phyloP scores from a whole-genome alignment of 2,888 invertebrate species.

The Sphaerophoria taeniata region DNA sequence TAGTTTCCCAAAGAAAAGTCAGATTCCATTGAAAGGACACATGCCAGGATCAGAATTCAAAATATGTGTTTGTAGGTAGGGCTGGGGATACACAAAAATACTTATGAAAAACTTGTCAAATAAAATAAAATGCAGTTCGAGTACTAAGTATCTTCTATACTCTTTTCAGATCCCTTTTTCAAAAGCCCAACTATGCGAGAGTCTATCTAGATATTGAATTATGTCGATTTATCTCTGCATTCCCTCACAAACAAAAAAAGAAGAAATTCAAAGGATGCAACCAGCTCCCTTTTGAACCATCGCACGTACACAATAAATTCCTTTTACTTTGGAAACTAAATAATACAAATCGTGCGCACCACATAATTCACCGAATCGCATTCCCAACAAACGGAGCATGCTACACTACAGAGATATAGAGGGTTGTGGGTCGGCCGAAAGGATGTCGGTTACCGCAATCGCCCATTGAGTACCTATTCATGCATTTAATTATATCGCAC shows the following conservation, averaged over 20 bases:
- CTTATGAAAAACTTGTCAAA: constrained; percentile 42
- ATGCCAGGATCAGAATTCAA: constrained; percentile 1
- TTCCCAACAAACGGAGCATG: background rate
- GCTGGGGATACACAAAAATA: background rate
- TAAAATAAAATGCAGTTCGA: constrained; percentile 44
- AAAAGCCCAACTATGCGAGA: background rate
- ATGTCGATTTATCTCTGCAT: constrained; percentile 26
- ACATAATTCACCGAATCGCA: constrained; percentile 32
- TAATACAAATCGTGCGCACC: constrained; percentile 56
- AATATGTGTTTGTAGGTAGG: background rate
- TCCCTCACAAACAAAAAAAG: background rate
- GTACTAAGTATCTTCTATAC: background rate
- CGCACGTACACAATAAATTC: constrained; percentile 35
- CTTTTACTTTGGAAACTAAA: constrained; percentile 50
- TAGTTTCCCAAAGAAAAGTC: constrained; percentile 43
- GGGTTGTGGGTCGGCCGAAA: background rate
- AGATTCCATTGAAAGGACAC: constrained; percentile 41
- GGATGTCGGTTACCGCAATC: constrained; percentile 32
- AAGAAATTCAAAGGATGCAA: constrained; percentile 19
- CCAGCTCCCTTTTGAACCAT: background rate
- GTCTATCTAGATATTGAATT: constrained; percentile 17
- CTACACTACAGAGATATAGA: background rate
- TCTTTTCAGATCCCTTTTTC: constrained; percentile 17
- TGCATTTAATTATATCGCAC: constrained; percentile 69
- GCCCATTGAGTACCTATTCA: constrained; percentile 56